Evolutionary conservation across 2,888 invertebrate species (phyloP), one percentile per base, ranked within the genome.

Genomic region (Drosophila stalkeri): DNA sequence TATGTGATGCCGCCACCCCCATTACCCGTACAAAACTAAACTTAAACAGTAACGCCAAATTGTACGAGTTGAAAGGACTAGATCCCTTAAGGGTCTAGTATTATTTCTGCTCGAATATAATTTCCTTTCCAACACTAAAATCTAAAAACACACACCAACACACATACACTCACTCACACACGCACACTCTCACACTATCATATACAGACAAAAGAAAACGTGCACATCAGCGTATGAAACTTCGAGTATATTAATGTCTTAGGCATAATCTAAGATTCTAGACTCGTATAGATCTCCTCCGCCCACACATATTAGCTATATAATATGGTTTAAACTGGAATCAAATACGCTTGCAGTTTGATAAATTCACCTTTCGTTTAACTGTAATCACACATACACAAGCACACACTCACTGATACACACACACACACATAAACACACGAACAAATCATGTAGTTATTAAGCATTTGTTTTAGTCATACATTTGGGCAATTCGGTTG

Each of bases 11-110:
- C 93, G 66, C 93, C 93, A 75, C 93, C 93, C 52, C 92, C 93
- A 68, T 84, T 93, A 79, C 93, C 93, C 67, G 93, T 92, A 84
- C 92, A 92, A 82, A 93, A 93, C 79, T 93, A 92, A 91, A 70
- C 79, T 93, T 91, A 91, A 91, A 67, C 44, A 67, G 41, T 67
- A 80, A 66, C 60, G 75, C 76, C 75, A 77, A 75, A 81, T 75
- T 81, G 64, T 64, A 66, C 55, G 82, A 87, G 89, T 75, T 56
- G 52, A 72, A 75, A 67, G 54, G 59, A 55, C 52, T 73, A 63
- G 89, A 72, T 39, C 73, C 76, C 72, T 37, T 27, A 41, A 60
- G 64, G 78, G 64, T 81, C 78, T 66, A 52, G 49, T 46, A 69
- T 55, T 23, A 5, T 70, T 77, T 82, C 55, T 61, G 73, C 85